Conservation (phyloP, 2,888 invertebrate species). For the Pelosia muscerda region DNA sequence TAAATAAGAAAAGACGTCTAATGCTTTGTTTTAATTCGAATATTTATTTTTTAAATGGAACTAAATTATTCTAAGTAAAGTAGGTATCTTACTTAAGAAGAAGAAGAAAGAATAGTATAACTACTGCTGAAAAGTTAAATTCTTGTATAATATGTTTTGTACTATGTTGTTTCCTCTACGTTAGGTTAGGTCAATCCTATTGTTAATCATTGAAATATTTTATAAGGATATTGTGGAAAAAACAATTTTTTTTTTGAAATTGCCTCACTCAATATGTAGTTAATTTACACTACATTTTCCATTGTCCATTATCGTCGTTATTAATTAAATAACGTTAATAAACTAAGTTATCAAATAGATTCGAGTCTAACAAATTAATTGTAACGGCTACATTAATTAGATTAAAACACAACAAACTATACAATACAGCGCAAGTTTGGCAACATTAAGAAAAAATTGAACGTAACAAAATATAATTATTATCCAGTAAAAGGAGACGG, state of each 20-base stretch:
- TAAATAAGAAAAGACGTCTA: background rate
- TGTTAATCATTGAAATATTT: background rate
- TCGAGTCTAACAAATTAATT: background rate
- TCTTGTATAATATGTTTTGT: no score
- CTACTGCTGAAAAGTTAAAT: background rate
- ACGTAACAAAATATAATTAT: conserved; percentile 7
- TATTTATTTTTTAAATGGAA: background rate
- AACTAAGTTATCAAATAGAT: background rate
- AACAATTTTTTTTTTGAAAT: background rate
- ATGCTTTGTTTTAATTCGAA: background rate
- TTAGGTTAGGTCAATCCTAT: no score
- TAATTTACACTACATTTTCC: background rate
- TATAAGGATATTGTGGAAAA: background rate
- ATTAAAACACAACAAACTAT: background rate
- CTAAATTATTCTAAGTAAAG: background rate
- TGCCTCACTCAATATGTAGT: background rate
- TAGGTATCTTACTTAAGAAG: background rate
- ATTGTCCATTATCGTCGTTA: background rate
- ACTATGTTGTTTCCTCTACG: no score
- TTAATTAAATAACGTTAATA: background rate
- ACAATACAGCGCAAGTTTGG: background rate
- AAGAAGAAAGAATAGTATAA: background rate
- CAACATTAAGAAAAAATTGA: background rate
- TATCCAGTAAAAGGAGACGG: conserved; percentile 11
- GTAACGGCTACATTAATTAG: background rate